A percentile compares a stretch with the other conserved stretches of the same genome.
Evolutionary conservation across 2,113 vertebrate genomes (phyloP).

Genomic region (Sceloporus tristichus): DNA sequence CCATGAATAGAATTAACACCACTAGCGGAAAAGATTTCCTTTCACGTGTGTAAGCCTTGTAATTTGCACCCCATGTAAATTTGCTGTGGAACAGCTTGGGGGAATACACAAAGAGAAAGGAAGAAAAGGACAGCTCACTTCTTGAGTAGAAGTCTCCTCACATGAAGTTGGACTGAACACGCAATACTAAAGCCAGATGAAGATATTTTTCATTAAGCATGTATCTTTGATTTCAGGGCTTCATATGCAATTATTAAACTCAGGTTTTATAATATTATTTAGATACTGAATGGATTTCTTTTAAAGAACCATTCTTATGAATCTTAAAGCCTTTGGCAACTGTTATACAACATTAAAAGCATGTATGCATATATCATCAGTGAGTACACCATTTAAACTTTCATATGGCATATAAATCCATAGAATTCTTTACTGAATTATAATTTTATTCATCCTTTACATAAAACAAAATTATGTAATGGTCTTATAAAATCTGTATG

Average conservation of each 20-base stretch:
- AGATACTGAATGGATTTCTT: not conserved
- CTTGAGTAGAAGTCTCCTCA: not conserved
- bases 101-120: not conserved
- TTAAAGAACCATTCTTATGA: not conserved
- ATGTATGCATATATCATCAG: not conserved
- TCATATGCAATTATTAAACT: not conserved
- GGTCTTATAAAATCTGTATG: constrained; percentile 16
- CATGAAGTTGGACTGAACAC: not conserved
- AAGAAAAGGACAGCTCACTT: not conserved
- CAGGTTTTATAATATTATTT: not conserved
- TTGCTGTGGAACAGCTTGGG: not conserved
- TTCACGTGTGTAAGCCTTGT: not conserved
- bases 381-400: constrained; percentile 37
- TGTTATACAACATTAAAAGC: not conserved
- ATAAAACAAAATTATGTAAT: constrained; percentile 22
- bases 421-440: constrained; percentile 23
- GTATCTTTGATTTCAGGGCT: not conserved
- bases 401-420: constrained; percentile 51
- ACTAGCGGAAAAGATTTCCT: not conserved
- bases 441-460: constrained; percentile 28
- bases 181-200: not conserved
- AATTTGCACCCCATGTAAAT: not conserved
- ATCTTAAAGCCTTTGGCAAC: not conserved
- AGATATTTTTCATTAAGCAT: not conserved
- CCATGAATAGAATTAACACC: not conserved